Evolutionary conservation across 1,140 invertebrate species (phyloP).

Genomic region (Papilio machaon): DNA sequence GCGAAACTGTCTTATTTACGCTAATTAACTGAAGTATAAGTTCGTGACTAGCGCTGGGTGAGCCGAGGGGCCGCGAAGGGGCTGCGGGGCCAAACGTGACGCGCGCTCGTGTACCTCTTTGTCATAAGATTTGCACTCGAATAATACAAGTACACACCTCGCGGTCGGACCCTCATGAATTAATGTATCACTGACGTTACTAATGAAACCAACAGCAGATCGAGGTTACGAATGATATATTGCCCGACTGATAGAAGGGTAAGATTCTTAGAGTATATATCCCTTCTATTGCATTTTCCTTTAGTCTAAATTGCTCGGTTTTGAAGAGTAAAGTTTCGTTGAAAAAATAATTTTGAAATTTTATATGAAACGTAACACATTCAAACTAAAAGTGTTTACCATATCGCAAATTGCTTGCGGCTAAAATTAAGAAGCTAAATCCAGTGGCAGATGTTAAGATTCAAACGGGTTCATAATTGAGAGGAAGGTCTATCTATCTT

Average conservation of each 20-base stretch:
- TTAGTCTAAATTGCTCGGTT: no score
- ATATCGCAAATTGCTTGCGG: neutral
- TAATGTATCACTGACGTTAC: slow-evolving; percentile 14
- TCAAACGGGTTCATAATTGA: slow-evolving; percentile 17
- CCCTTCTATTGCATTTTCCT: no score
- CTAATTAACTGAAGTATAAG: slow-evolving; percentile 81
- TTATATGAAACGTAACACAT: neutral
- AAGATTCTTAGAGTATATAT: neutral
- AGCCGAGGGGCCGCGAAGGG: slow-evolving; percentile 46
- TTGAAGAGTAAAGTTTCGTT: no score
- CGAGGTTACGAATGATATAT: slow-evolving; percentile 6
- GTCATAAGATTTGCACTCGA: slow-evolving; percentile 53
- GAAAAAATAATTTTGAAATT: no score
- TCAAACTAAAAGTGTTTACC: neutral
- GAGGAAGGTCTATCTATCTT: slow-evolving; percentile 16
- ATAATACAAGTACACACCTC: slow-evolving; percentile 31
- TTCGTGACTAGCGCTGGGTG: slow-evolving; percentile 78
- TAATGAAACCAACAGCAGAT: slow-evolving; percentile 17
- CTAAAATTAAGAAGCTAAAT: neutral
- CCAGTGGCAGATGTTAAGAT: slow-evolving; percentile 31
- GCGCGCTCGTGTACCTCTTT: slow-evolving; percentile 51
- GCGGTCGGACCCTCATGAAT: slow-evolving; percentile 24
- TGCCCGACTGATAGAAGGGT: neutral
- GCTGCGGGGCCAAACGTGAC: slow-evolving; percentile 60
- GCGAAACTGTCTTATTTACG: slow-evolving; percentile 80